Evolutionary conservation across 1,140 invertebrate genomes (phyloP).

Genomic region (Halyomorpha halys): DNA sequence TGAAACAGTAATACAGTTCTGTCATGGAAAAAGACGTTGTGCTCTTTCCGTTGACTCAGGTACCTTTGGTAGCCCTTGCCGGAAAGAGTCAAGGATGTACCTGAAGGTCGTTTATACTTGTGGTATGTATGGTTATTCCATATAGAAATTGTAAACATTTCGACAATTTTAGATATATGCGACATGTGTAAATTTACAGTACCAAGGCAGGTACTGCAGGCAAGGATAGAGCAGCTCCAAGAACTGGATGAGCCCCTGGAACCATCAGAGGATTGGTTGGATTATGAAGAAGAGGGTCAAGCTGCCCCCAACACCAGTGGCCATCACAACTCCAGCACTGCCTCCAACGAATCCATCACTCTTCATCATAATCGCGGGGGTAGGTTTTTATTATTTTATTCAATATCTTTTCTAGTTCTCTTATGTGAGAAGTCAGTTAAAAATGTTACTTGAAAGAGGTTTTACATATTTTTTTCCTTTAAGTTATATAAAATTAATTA

Average conservation of each 20-base stretch:
- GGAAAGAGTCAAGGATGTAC: conserved; percentile 72
- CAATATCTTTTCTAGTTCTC: too few relatives aligned
- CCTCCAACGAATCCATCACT: conserved; percentile 1
- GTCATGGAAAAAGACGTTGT: conserved; percentile 77
- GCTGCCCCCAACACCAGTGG: background rate
- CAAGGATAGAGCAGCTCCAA: conserved; percentile 57
- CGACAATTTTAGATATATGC: too few relatives aligned
- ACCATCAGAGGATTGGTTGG: conserved; percentile 37
- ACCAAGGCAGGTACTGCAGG: conserved; percentile 67
- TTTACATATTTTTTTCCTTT: too few relatives aligned
- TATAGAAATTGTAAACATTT: background rate
- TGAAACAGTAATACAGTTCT: conserved; percentile 77
- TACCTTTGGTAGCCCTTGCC: conserved; percentile 78
- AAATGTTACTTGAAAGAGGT: too few relatives aligned
- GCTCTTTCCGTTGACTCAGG: conserved; percentile 67
- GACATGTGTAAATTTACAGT: conserved; percentile 43
- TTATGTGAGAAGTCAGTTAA: too few relatives aligned
- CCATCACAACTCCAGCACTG: background rate
- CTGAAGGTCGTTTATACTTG: conserved; percentile 87
- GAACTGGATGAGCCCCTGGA: conserved; percentile 55
- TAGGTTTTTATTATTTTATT: too few relatives aligned
- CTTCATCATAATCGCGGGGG: background rate
- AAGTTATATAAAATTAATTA: too few relatives aligned
- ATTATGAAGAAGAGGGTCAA: conserved; percentile 38
- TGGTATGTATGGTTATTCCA: conserved; percentile 54